Conservation (phyloP, 2,797 vertebrate genomes). For the Arrhamphus sclerolepis region DNA sequence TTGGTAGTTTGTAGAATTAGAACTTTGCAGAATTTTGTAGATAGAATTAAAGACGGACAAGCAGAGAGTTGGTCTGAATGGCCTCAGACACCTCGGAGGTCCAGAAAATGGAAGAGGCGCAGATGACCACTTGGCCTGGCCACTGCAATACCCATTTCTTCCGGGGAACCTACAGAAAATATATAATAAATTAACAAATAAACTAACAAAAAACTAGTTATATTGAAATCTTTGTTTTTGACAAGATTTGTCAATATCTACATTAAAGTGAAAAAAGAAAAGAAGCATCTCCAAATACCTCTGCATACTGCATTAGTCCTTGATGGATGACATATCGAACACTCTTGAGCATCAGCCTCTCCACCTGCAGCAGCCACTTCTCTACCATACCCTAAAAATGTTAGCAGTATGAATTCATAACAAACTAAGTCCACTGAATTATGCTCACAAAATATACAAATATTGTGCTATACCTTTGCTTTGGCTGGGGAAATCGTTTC, state of each 20-base stretch:
- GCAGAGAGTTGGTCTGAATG: conserved; percentile 80
- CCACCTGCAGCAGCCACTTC: conserved; percentile 93
- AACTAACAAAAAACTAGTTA: too few relatives aligned
- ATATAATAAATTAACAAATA: too few relatives aligned
- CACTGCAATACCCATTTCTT: conserved; percentile 92
- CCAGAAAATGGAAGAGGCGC: conserved; percentile 93
- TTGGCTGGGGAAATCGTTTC: conserved; percentile 83
- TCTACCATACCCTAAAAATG: conserved; percentile 91
- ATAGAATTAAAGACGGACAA: conserved; percentile 70
- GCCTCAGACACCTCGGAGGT: conserved; percentile 90
- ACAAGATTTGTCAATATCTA: too few relatives aligned
- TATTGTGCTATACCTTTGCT: conserved; percentile 84
- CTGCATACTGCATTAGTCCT: conserved; percentile 81
- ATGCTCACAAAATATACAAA: neutral
- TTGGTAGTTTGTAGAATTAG: too few relatives aligned
- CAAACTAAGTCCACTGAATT: neutral
- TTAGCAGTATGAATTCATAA: neutral
- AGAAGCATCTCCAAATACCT: conserved; percentile 75
- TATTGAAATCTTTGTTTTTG: too few relatives aligned
- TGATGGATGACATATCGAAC: conserved; percentile 84
- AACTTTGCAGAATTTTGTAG: neutral
- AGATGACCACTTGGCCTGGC: conserved; percentile 95
- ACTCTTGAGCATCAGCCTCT: conserved; percentile 87
- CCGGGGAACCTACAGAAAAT: conserved; percentile 81
- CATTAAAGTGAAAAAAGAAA: neutral